A percentile compares a stretch with the other conserved stretches of the same genome.
phyloP scores from a whole-genome alignment of 2,888 invertebrate species.

The Amiota minor region DNA sequence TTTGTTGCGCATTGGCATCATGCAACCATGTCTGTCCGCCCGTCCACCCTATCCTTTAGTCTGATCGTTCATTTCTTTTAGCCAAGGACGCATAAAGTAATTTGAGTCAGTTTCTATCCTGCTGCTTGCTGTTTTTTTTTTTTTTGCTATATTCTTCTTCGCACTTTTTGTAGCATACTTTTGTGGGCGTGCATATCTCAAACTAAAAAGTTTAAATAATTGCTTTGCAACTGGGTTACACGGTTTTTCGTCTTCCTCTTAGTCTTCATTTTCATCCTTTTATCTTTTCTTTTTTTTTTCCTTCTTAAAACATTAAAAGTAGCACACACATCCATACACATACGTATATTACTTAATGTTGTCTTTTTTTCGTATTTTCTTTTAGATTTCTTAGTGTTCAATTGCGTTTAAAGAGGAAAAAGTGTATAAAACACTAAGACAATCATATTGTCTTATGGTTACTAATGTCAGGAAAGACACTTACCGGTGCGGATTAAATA shows the following conservation, averaged over 20 bases:
- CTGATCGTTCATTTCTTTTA: not conserved
- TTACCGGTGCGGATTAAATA: too few relatives aligned
- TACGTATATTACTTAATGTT: too few relatives aligned
- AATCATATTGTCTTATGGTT: too few relatives aligned
- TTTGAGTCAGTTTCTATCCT: not conserved
- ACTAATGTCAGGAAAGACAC: too few relatives aligned
- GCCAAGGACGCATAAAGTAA: not conserved
- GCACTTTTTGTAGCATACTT: not conserved
- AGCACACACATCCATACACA: too few relatives aligned
- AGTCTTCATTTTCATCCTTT: not conserved
- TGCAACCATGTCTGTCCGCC: slow-evolving; percentile 17
- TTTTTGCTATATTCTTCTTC: not conserved
- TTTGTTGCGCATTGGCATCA: slow-evolving; percentile 21
- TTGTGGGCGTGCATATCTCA: slow-evolving; percentile 2
- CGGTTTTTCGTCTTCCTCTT: too few relatives aligned
- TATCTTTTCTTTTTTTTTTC: not conserved
- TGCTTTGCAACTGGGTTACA: slow-evolving; percentile 2
- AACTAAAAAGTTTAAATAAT: slow-evolving; percentile 4
- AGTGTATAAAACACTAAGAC: too few relatives aligned
- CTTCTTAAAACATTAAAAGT: too few relatives aligned
- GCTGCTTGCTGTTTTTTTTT: not conserved
- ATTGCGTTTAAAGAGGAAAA: too few relatives aligned
- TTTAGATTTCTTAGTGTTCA: too few relatives aligned
- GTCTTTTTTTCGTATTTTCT: too few relatives aligned
- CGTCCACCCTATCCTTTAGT: not conserved